Base-by-base conservation (phyloP, 2,888 invertebrate genomes). In the Sinhomidia bicolor region DNA sequence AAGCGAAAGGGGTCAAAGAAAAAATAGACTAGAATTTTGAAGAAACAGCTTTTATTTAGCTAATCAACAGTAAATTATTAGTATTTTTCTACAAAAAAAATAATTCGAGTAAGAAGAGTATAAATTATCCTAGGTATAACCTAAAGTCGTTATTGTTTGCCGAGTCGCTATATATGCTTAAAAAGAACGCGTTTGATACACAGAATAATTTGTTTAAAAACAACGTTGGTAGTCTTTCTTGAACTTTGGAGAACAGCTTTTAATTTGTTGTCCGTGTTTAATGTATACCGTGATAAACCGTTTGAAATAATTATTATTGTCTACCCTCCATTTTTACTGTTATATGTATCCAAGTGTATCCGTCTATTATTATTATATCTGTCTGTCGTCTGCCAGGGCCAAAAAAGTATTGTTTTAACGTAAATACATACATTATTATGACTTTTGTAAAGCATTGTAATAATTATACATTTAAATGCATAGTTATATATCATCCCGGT, bases 1-100 rank as follows among this genome's bases (percentile, higher is more conserved):
- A 92, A 91, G 79, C 68, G 88, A 20, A 89, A 89, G 60, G 90
- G 90, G 26, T 90, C 91, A 5, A 91, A 91, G 71, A 91, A 91
- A 62, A 91, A 91, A 79, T 90, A 78, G 54, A 74, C 51, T 29
- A 36, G 7, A 20, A 23, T 68, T n/a, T n/a, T n/a, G n/a, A n/a
- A 4, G 12, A 9, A 65, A n/a, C 36, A 65, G 32, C 65, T 17
- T 71, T 20, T 44, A n/a, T n/a, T 4, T 44, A 71, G 14, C 20
- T 20, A 71, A 20, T 44, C 1, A 44, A 7, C 68, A 36, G 17
- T 7, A 29, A 4, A 29, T 20, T 20, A 57, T 12, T 9, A 57
- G 20, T 5, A 14, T n/a, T n/a, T 47, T 36, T 36, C 3, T 36
- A 36, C 36, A 36, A 7, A 3, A 36, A 36, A 36, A 36, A 36